phyloP scores from a whole-genome alignment of 2,797 vertebrate species.

The Harpagifer antarcticus region DNA sequence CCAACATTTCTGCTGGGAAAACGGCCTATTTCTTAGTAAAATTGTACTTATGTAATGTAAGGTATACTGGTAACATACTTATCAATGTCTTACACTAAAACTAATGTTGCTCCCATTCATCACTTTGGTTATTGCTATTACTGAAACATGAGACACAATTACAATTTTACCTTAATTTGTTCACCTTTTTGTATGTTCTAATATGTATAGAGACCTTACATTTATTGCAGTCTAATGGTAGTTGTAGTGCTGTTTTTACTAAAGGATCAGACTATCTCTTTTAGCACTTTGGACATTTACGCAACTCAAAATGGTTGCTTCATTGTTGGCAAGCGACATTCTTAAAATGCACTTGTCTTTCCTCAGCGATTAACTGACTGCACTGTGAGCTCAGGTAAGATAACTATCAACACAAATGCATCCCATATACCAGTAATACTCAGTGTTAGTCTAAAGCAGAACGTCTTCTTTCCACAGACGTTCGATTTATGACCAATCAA shows the following conservation, averaged over 20 bases:
- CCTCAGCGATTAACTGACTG: slow-evolving; percentile 71
- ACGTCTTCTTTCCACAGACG: slow-evolving; percentile 18
- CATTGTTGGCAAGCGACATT: background rate
- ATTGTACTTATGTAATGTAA: background rate
- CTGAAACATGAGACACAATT: slow-evolving; percentile 5
- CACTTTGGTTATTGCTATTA: slow-evolving; percentile 7
- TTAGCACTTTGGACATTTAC: background rate
- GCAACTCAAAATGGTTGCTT: background rate
- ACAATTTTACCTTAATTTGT: background rate
- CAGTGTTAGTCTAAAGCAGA: slow-evolving; percentile 4
- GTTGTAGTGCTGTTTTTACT: background rate
- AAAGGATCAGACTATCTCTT: background rate
- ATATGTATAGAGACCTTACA: background rate
- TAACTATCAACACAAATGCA: background rate
- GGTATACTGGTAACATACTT: too few relatives aligned
- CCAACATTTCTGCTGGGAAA: background rate
- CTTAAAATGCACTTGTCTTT: slow-evolving; percentile 12
- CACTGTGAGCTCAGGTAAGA: slow-evolving; percentile 59
- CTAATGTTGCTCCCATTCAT: background rate
- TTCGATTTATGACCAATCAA: background rate
- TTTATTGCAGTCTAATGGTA: background rate
- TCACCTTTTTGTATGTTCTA: background rate
- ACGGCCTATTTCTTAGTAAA: background rate
- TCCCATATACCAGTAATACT: background rate
- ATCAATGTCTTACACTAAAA: background rate